Percentiles rank a stretch among this genome's conserved stretches.
These are phyloP conservation scores for Abrostola tripartita DNA, from an alignment of 2,888 invertebrate genomes.

Conservation along the genomic window DNA sequence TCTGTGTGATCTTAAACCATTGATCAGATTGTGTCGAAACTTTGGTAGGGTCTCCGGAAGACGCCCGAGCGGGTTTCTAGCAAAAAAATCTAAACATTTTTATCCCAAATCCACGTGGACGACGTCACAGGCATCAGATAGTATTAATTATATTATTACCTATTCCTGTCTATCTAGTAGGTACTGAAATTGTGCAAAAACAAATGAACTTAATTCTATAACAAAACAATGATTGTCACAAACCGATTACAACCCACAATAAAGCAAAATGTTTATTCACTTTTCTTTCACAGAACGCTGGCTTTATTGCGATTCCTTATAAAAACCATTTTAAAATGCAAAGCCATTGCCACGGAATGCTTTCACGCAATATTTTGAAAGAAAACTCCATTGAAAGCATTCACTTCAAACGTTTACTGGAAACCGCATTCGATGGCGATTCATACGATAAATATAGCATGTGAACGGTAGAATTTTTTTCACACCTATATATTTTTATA, in stretches of 20 bases:
- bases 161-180: too few relatives aligned
- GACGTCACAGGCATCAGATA: background rate
- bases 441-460: conserved; percentile 23
- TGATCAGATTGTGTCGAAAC: too few relatives aligned
- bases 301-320: conserved; percentile 47
- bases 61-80: too few relatives aligned
- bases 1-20: too few relatives aligned
- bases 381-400: conserved; percentile 64
- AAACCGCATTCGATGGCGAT: conserved; percentile 54
- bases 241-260: conserved; percentile 35
- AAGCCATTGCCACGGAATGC: conserved; percentile 62
- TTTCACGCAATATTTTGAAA: conserved; percentile 74
- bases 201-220: conserved; percentile 6
- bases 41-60: too few relatives aligned
- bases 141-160: too few relatives aligned
- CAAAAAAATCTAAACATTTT: too few relatives aligned
- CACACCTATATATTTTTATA: background rate
- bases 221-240: conserved; percentile 33
- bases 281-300: conserved; percentile 40
- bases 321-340: conserved; percentile 69
- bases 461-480: conserved; percentile 10
- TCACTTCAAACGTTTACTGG: conserved; percentile 64
- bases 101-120: background rate
- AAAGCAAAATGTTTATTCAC: conserved; percentile 51
- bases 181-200: background rate